These are phyloP conservation scores for Apotomis turbidana DNA, from an alignment of 2,888 invertebrate genomes.

Conservation along the genomic window DNA sequence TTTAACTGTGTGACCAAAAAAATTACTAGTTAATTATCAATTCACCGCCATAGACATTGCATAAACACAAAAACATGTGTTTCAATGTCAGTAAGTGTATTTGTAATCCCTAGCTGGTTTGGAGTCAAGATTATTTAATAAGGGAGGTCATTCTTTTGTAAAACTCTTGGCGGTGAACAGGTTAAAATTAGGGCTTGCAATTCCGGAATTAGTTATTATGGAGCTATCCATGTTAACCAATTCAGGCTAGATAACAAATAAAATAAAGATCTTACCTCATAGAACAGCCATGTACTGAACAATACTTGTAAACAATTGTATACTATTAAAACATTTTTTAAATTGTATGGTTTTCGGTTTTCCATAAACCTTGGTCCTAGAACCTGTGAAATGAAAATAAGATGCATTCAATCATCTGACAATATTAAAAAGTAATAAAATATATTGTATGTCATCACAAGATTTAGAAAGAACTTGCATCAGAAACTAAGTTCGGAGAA, in stretches of 20 bases:
- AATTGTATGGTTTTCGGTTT: conserved; percentile 94
- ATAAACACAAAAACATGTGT: no score
- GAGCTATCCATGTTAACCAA: no score
- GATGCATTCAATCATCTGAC: conserved; percentile 11
- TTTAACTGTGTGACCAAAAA: background rate
- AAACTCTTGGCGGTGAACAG: no score
- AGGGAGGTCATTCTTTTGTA: no score
- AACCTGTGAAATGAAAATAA: conserved; percentile 80
- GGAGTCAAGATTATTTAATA: no score
- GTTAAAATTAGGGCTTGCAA: no score
- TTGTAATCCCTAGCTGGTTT: no score
- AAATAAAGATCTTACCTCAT: conserved; percentile 87
- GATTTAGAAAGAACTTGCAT: no score
- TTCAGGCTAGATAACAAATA: background rate
- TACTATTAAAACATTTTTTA: conserved; percentile 89
- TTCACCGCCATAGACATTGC: no score
- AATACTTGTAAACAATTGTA: conserved; percentile 96
- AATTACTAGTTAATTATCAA: conserved; percentile 17
- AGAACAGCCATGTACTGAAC: conserved; percentile 95
- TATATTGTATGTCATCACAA: background rate
- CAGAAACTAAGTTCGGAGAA: no score
- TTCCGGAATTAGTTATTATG: no score
- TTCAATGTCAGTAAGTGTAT: no score
- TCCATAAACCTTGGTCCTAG: conserved; percentile 95
- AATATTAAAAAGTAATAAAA: background rate